phyloP scores from a whole-genome alignment of 2,888 invertebrate species.

The Automeris io region DNA sequence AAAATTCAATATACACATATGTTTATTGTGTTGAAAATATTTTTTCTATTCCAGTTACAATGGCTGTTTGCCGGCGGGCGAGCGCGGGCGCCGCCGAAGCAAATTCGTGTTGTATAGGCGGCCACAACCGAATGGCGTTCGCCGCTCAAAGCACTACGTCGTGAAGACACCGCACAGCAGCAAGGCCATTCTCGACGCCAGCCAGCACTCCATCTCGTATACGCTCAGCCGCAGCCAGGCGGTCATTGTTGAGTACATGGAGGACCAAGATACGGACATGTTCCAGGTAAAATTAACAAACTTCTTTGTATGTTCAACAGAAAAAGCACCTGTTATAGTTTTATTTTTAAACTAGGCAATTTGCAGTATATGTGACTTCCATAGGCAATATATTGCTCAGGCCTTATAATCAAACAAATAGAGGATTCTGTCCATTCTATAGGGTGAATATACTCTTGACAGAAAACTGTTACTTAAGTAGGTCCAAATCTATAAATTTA shows the following conservation, averaged over 20 bases:
- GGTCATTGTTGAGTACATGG: constrained; percentile 98
- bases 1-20: too few relatives aligned
- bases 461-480: too few relatives aligned
- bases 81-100: constrained; percentile 94
- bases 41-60: constrained; percentile 83
- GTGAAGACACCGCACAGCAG: constrained; percentile 97
- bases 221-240: constrained; percentile 97
- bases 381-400: too few relatives aligned
- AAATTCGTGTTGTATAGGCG: constrained; percentile 95
- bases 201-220: constrained; percentile 97
- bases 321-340: too few relatives aligned
- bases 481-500: too few relatives aligned
- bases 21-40: not conserved
- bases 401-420: too few relatives aligned
- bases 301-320: too few relatives aligned
- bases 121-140: constrained; percentile 92
- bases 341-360: too few relatives aligned
- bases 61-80: constrained; percentile 94
- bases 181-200: constrained; percentile 94
- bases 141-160: constrained; percentile 95
- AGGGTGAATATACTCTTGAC: too few relatives aligned
- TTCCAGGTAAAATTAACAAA: constrained; percentile 88
- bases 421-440: too few relatives aligned
- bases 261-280: constrained; percentile 98
- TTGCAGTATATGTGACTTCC: too few relatives aligned